Base-by-base conservation (phyloP, 2,888 invertebrate genomes). In the Brachypalpus laphriformis region DNA sequence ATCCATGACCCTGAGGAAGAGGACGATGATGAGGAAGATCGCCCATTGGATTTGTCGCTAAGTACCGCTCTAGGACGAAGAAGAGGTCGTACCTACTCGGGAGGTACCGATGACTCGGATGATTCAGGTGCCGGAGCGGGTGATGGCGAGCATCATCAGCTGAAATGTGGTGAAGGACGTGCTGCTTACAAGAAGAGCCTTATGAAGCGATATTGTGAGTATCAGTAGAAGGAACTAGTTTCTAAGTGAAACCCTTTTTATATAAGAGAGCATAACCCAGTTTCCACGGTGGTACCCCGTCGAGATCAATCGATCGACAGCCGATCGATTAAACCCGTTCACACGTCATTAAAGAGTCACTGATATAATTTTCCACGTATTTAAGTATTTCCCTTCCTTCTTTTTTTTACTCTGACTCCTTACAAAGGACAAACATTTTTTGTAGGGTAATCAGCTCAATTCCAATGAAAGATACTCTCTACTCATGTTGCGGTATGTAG, bases 191-290 rank as follows among this genome's bases (percentile, higher is more conserved):
- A 98, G 94, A 98, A 98, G 92, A 97, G 95, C 90, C 95, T 98
- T 90, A 97, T 98, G 95, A 96, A 96, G 93, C 94, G 98, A 94
- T 98, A 97, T 93, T 95, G 98, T 98, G 95, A 98, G 98, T 96
- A 85, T 63, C 8, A 59, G 5, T 16, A 8, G 5, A 22, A 20
- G 8, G 11, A 49, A 4, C 11, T 7, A 25, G 6, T 51, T n/a
- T 16, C 16, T 37, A 37, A 37, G n/a, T 37, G 3, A 47, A 2
- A n/a, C 25, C 37, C 18, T 20, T n/a, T 16, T n/a, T 56, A 4
- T 8, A 31, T 18, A 20, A 7, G 5, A 11, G 4, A 11, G 3
- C 22, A 9, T 70, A 80, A 74, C 80, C 80, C 31, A 74, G 74
- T 83, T 83, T 80, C 80, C 68, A 74, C 66, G 57, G 25, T 65